phyloP scores from a whole-genome alignment of 1,140 invertebrate genomes.

The Zaprionus ghesquierei region DNA sequence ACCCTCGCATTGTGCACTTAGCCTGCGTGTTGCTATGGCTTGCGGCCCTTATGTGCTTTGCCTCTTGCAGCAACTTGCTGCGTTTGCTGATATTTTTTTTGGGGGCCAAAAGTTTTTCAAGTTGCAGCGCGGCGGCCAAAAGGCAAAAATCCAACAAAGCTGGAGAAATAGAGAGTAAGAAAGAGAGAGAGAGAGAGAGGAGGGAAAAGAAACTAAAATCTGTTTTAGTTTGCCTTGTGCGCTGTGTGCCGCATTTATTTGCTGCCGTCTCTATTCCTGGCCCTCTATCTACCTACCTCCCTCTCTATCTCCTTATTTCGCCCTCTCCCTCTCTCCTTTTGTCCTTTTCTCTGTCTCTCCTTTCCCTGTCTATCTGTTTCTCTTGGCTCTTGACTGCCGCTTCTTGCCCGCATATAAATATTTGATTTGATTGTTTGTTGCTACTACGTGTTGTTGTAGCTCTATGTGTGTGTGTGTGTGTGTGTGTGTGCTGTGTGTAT shows the following conservation, averaged over 20 bases:
- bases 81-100: slow-evolving; percentile 34
- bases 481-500: background rate
- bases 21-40: background rate
- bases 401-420: slow-evolving; percentile 73
- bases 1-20: slow-evolving; percentile 11
- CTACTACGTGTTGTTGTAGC: slow-evolving; percentile 2
- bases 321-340: background rate
- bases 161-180: background rate
- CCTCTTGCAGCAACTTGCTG: slow-evolving; percentile 2
- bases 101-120: slow-evolving; percentile 36
- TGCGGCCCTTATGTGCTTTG: background rate
- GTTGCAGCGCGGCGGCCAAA: slow-evolving; percentile 38
- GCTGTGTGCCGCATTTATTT: slow-evolving; percentile 46
- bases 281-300: background rate
- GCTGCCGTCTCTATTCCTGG: background rate
- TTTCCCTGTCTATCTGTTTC: background rate
- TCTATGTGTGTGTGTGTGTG: background rate
- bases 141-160: slow-evolving; percentile 30
- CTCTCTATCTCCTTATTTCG: too few relatives aligned
- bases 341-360: background rate
- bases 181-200: background rate
- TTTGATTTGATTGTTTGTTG: slow-evolving; percentile 70
- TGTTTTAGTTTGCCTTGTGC: slow-evolving; percentile 43
- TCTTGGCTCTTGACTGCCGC: slow-evolving; percentile 42
- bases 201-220: slow-evolving; percentile 48